A percentile compares a stretch with the other conserved stretches of the same genome.
These are phyloP conservation scores for Augochlora pura DNA, from an alignment of 1,140 invertebrate species.

Conservation along the genomic window DNA sequence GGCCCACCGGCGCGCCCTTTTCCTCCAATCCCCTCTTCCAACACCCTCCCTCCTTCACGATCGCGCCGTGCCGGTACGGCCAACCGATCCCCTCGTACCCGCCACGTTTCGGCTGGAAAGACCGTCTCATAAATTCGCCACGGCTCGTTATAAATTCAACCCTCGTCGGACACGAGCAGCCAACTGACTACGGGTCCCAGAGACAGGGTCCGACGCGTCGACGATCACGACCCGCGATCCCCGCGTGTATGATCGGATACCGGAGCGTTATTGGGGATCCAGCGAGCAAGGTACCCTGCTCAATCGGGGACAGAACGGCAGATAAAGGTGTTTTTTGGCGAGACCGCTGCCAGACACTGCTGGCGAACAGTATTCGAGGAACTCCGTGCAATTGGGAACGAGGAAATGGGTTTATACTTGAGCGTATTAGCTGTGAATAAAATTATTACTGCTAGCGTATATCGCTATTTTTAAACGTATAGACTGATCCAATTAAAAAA, in stretches of 20 bases:
- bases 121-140: slow-evolving; percentile 67
- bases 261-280: slow-evolving; percentile 5
- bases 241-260: slow-evolving; percentile 16
- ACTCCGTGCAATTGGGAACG: too few relatives aligned
- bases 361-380: too few relatives aligned
- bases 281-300: neutral
- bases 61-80: slow-evolving; percentile 1
- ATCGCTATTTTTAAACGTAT: too few relatives aligned
- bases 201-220: neutral
- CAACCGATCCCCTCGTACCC: neutral
- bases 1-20: slow-evolving; percentile 8
- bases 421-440: too few relatives aligned
- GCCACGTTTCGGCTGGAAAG: slow-evolving; percentile 46
- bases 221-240: slow-evolving; percentile 22
- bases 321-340: too few relatives aligned
- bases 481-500: too few relatives aligned
- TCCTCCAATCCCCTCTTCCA: neutral
- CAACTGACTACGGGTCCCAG: slow-evolving; percentile 15
- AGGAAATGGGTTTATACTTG: too few relatives aligned
- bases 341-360: too few relatives aligned
- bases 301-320: too few relatives aligned
- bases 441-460: too few relatives aligned
- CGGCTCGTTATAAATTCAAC: slow-evolving; percentile 68
- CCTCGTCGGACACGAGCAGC: slow-evolving; percentile 51
- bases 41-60: neutral